Evolutionary conservation across 1,140 invertebrate species (phyloP).

Genomic region (Riptortus pedestris): DNA sequence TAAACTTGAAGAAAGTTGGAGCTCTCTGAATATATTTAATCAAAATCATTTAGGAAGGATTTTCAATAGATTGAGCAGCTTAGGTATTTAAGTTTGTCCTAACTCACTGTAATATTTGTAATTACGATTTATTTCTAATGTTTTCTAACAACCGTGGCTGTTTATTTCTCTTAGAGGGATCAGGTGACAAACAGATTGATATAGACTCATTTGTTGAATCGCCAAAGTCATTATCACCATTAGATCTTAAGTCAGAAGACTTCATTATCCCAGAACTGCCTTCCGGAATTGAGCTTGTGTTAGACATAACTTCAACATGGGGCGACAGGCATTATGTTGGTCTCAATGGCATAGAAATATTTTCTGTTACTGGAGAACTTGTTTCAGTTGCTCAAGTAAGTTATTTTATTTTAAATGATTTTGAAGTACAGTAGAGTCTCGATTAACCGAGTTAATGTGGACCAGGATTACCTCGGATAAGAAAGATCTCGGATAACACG

Average conservation of each 20-base stretch:
- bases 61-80: conserved; percentile 21
- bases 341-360: conserved; percentile 69
- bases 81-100: too few relatives aligned
- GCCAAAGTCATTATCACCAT: not conserved
- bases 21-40: conserved; percentile 33
- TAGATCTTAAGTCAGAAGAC: conserved; percentile 18
- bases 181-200: not conserved
- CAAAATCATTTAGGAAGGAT: conserved; percentile 33
- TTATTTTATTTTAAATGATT: conserved; percentile 24
- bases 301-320: conserved; percentile 67
- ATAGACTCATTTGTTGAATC: not conserved
- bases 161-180: conserved; percentile 1
- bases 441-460: too few relatives aligned
- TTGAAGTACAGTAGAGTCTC: too few relatives aligned
- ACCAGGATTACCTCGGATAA: too few relatives aligned
- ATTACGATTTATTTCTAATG: too few relatives aligned
- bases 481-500: too few relatives aligned
- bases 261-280: conserved; percentile 62
- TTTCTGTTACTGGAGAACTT: conserved; percentile 50
- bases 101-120: too few relatives aligned
- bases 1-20: conserved; percentile 34
- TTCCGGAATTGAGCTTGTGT: conserved; percentile 49
- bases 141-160: too few relatives aligned
- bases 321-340: conserved; percentile 73
- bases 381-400: conserved; percentile 45